Evolutionary conservation across 1,140 invertebrate species (phyloP).

Genomic region (Drosophila orena): DNA sequence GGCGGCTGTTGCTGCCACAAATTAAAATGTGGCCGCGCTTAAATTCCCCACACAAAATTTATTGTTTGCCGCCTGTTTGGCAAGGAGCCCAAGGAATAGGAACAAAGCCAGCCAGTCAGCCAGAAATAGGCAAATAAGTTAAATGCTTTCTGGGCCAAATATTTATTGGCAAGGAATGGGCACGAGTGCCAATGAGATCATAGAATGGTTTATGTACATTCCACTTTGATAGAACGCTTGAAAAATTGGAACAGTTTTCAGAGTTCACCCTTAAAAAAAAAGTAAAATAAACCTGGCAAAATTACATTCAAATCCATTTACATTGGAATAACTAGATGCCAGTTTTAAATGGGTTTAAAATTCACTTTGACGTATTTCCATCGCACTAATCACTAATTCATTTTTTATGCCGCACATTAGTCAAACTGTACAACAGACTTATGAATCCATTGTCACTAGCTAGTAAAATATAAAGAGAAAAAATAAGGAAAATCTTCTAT

Average conservation of each 20-base stretch:
- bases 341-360: neutral
- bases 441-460: slow-evolving; percentile 14
- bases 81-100: slow-evolving; percentile 35
- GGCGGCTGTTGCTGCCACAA: slow-evolving; percentile 59
- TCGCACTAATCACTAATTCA: neutral
- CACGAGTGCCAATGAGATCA: slow-evolving; percentile 27
- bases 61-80: slow-evolving; percentile 68
- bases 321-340: neutral
- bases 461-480: neutral
- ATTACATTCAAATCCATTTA: neutral
- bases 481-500: slow-evolving; percentile 9
- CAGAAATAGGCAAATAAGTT: slow-evolving; percentile 71
- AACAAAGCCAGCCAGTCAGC: slow-evolving; percentile 44
- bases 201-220: slow-evolving; percentile 15
- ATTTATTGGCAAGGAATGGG: slow-evolving; percentile 47
- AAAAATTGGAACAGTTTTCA: neutral
- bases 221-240: neutral
- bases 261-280: no score
- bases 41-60: slow-evolving; percentile 70
- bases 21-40: slow-evolving; percentile 77
- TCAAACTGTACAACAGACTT: slow-evolving; percentile 27
- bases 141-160: slow-evolving; percentile 69
- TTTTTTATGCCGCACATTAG: slow-evolving; percentile 28
- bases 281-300: neutral
- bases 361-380: slow-evolving; percentile 4